These are phyloP conservation scores for Steinernema carpocapsae DNA, from an alignment of 2,888 invertebrate species.

Conservation along the genomic window DNA sequence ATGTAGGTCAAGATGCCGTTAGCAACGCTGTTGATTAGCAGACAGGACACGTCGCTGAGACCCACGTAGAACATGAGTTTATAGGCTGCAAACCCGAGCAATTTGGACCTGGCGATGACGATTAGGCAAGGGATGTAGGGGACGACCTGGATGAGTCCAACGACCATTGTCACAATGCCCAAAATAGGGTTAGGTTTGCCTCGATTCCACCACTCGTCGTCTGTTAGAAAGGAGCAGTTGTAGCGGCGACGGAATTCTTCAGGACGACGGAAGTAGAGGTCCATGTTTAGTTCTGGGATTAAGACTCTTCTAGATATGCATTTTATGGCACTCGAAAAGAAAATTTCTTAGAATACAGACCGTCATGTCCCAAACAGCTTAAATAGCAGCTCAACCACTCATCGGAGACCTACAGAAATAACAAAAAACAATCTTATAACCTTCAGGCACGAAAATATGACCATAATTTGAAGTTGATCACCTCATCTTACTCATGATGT, in stretches of 20 bases:
- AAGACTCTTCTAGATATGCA: not conserved
- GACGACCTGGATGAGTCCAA: not conserved
- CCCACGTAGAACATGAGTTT: conserved; percentile 5
- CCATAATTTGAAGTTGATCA: no score
- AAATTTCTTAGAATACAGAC: no score
- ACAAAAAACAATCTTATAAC: no score
- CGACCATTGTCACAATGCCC: not conserved
- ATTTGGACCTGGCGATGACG: not conserved
- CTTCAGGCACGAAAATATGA: no score
- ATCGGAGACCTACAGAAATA: no score
- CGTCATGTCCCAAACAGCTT: no score
- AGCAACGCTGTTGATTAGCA: not conserved
- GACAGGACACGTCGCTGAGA: not conserved
- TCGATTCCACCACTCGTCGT: not conserved
- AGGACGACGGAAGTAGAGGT: not conserved
- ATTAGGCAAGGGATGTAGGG: not conserved
- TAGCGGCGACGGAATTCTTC: not conserved
- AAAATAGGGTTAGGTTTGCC: not conserved
- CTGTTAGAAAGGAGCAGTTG: not conserved
- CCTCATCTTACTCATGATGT: no score
- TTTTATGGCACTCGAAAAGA: no score
- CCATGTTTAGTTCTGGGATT: no score
- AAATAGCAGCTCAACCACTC: no score
- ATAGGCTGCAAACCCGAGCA: not conserved
- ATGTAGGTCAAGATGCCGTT: not conserved